Evolutionary conservation across 2,888 invertebrate genomes (phyloP), one percentile per base, ranked within the genome.

Genomic region (Lissonota sp.): DNA sequence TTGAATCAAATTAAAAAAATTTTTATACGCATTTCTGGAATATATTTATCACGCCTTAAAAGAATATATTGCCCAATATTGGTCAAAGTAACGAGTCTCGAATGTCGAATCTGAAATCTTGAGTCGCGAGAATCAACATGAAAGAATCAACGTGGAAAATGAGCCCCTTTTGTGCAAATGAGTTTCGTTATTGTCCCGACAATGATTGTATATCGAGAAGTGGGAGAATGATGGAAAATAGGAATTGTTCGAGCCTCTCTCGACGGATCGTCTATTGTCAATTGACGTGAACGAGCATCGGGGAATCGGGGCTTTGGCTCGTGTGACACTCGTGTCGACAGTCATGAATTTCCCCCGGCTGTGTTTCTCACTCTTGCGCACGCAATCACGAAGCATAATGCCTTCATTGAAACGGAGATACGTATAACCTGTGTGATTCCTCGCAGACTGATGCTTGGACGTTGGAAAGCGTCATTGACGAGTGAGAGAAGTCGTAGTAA

Each of bases 201-300:
- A 14, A 69, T 63, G 74, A 67, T 51, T 62, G 73, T 66, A 58
- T 58, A 75, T 66, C 67, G 26, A 26, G 26, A 26, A 26, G 37
- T 26, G 46, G 39, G 64, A 46, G n/a, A 10, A 58, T 5, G 67
- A 44, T 26, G 8, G 70, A 37, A 46, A 77, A 73, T 66, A 40
- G 73, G 46, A 60, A 78, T 55, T 53, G 66, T 44, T 73, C 42
- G 44, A 74, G 70, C 71, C 26, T 26, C 26, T 57, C 66, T 60
- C 67, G 55, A 78, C 60, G 66, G 66, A 55, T 71, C 67, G n/a
- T n/a, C 64, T 64, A 73, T 81, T 73, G 78, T 81, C 64, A 49
- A 51, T 42, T 66, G 58, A 74, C 53, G 73, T 44, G 62, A 70
- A 51, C 26, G 53, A 53, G 63, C 10, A 10, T 26, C 63, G 53